Base-by-base conservation (phyloP, 2,797 vertebrate species). In the Cyprinodon diabolis region DNA sequence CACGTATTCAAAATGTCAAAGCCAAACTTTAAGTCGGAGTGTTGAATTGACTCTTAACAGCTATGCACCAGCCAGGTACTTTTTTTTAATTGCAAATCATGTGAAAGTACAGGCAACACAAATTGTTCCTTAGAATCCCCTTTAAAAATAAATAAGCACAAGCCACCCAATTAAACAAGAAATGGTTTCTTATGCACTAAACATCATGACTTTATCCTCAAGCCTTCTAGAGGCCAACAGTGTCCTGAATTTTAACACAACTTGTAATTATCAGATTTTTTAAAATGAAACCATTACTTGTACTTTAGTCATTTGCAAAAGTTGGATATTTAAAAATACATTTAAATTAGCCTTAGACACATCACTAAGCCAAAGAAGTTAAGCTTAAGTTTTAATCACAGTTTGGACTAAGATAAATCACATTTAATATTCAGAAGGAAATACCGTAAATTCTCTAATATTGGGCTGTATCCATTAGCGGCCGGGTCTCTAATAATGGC, bases 261-360 rank as follows among this genome's bases (percentile, higher is more conserved):
- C 87, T 90, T 71, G 86, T 78, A 71, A 86, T 17, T 7, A 7
- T 11, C 45, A 47, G 86, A 88, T 90, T 75, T 25, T 78, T 79
- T 71, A 68, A 86, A 83, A 91, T 86, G 81, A 89, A 92, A 86
- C 81, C 78, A 69, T 83, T 77, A 83, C 77, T 89, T 91, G 78
- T 82, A 87, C 86, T 81, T 14, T 47, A 89, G 91, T 84, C 74
- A 52, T 92, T 90, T 91, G 84, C 75, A 85, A 88, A 89, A 71
- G 79, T 90, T 87, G 84, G 80, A 86, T 80, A 78, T 93, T 91
- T 90, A 94, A 94, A 94, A 90, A 92, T 86, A 82, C 69, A 93
- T 82, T 85, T 75, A 76, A 68, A 69, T 85, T 82, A 85, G 80
- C 80, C 77, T 86, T 84, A 75, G 70, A 76, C 77, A 82, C 67